Evolutionary conservation across 2,113 vertebrate genomes (phyloP), one percentile per base, ranked within the genome.

Genomic region (Phaetusa simplex): DNA sequence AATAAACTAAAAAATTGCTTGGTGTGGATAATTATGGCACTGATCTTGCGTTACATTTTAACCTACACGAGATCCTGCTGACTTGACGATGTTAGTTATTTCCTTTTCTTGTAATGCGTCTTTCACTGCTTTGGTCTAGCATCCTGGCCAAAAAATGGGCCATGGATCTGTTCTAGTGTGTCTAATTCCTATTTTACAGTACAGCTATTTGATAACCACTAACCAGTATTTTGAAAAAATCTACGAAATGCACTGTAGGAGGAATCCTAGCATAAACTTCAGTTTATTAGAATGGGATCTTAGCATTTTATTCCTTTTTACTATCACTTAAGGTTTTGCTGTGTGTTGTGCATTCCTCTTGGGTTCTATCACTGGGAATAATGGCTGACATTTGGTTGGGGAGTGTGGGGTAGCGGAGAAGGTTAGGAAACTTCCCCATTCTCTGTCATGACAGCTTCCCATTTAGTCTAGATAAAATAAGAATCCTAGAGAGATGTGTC

Each of bases 1-100:
- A 90, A 87, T 96, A 95, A 97, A 92, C 77, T 95, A 90, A 96
- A 94, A 96, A 95, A 65, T 38, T 92, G 93, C 96, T 96, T 93
- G 88, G 59, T 91, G 70, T 76, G 92, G 70, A 32, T 97, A 96
- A 94, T 95, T 94, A 95, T 49, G 86, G 89, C 94, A 82, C 66
- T 94, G 89, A 88, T 89, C 86, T 94, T 93, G 59, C 93, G 73
- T 82, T 96, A 76, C 87, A 14, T 88, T 81, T 93, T 73, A 82
- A 95, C 95, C 93, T 94, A 94, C 91, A 59, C 6, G 71, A 95
- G 79, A 90, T 87, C 91, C 79, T 93, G 93, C 94, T 96, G 95
- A 94, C 95, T 95, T 93, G 86, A 92, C 83, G 79, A 8, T 53
- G 78, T 91, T 93, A 85, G 89, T 77, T 90, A 80, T 64, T 96